Evolutionary conservation across 2,113 vertebrate genomes (phyloP).

Genomic region (Istiophorus platypterus): DNA sequence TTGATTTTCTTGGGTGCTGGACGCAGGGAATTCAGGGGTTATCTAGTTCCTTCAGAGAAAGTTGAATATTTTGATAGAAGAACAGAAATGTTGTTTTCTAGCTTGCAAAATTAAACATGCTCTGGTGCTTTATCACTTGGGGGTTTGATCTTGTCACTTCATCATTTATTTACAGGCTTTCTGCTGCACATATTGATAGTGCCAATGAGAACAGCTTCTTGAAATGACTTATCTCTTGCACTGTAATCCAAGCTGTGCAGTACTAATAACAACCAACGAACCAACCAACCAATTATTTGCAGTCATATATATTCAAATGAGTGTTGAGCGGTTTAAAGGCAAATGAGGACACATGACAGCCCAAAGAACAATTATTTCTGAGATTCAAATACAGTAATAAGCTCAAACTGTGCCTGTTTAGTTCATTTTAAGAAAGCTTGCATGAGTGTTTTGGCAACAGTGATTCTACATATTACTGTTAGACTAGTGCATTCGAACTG

Average conservation of each 20-base stretch:
- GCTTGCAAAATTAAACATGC: neutral
- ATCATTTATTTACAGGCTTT: constrained; percentile 9
- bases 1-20: constrained; percentile 55
- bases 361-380: neutral
- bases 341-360: constrained; percentile 16
- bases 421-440: constrained; percentile 13
- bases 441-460: neutral
- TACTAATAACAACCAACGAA: constrained; percentile 29
- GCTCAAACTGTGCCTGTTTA: constrained; percentile 7
- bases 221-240: constrained; percentile 6
- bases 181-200: neutral
- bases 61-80: constrained; percentile 57
- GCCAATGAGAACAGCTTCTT: constrained; percentile 1
- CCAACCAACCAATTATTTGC: too few species aligned
- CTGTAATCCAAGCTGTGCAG: neutral
- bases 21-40: constrained; percentile 44
- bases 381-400: constrained; percentile 24
- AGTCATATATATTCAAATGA: constrained; percentile 26
- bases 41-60: constrained; percentile 53
- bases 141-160: neutral
- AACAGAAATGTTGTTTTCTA: neutral
- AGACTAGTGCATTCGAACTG: neutral
- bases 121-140: neutral
- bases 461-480: neutral
- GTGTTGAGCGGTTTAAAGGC: constrained; percentile 35